A percentile compares a stretch with the other conserved stretches of the same genome.
Evolutionary conservation across 35 echinoderm and acorn worm genomes (phyloP).

Genomic region (Anneissia japonica): DNA sequence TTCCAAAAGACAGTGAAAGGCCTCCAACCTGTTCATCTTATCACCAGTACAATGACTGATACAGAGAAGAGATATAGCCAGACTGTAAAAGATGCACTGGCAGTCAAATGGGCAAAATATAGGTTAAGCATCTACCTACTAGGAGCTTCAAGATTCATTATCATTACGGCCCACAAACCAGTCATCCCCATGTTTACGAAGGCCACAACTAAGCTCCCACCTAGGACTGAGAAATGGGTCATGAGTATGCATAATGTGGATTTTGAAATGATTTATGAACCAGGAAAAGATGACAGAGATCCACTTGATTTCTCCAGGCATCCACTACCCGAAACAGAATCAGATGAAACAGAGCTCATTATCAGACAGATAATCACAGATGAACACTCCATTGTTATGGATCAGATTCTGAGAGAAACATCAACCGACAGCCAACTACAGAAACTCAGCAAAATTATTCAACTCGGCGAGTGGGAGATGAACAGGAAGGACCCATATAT

Average conservation of each 20-base stretch:
- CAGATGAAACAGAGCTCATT: slow-evolving; percentile 41
- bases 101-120: slow-evolving; percentile 39
- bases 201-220: slow-evolving; percentile 24
- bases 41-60: slow-evolving; percentile 35
- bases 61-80: slow-evolving; percentile 64
- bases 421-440: slow-evolving; percentile 20
- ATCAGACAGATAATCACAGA: slow-evolving; percentile 35
- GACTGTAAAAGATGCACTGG: slow-evolving; percentile 57
- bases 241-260: not conserved
- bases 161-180: slow-evolving; percentile 58
- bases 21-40: slow-evolving; percentile 50
- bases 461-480: slow-evolving; percentile 23
- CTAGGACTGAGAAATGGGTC: slow-evolving; percentile 42
- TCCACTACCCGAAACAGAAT: slow-evolving; percentile 28
- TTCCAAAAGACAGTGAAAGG: slow-evolving; percentile 51
- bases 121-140: slow-evolving; percentile 50
- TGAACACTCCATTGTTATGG: slow-evolving; percentile 37
- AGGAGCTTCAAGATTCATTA: slow-evolving; percentile 32
- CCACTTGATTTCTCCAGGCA: slow-evolving; percentile 65
- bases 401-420: slow-evolving; percentile 30
- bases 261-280: slow-evolving; percentile 63
- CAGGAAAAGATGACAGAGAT: slow-evolving; percentile 55
- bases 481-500: slow-evolving; percentile 48
- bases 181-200: slow-evolving; percentile 52
- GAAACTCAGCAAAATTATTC: slow-evolving; percentile 25